Evolutionary conservation across 1,140 invertebrate species (phyloP), one percentile per base, ranked within the genome.

Genomic region (Drosophila tsacasi): DNA sequence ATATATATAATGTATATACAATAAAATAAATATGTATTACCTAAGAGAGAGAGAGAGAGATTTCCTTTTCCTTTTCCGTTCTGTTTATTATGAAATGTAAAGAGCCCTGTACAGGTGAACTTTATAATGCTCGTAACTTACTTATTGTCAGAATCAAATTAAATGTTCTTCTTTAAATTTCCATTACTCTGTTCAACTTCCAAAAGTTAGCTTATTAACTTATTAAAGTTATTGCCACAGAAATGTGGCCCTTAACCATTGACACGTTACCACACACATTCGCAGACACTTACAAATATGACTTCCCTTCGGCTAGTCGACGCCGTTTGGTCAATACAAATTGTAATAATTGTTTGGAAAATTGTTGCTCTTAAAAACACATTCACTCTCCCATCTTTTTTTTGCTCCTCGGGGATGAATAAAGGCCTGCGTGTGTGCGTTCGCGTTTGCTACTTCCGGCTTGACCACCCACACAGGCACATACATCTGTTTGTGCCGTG

Each of bases 321-420:
- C 54, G 61, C 64, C 59, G 39, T 77, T 80, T 83, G 67, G 47
- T 47, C 65, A 74, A 73, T 75, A 83, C 80, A 83, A 87, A 87
- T 84, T 76, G 78, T 79, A 79, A 89, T 90, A 90, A 84, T 90
- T 90, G 85, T 84, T 89, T 81, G 81, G 85, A 89, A 89, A 84
- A 89, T 79, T 84, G 84, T 76, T 57, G 64, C 81, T 81, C 63
- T 90, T 89, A 76, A 89, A 89, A 89, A 89, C 69, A 90, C 84
- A 84, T 90, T 62, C 50, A 46, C 25, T 39, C 19, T 30, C 25
- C 19, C 21, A 17, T 35, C 3, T 50, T 32, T 35, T 65, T 72
- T 19, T 10, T 27, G n/a, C 44, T 81, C 76, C 67, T 66, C 30
- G 49, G 77, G 80, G 77, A 66, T 32, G 58, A 69, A 87, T 80